Evolutionary conservation across 2,797 vertebrate genomes (phyloP), one percentile per base, ranked within the genome.

Genomic region (Sandelia bainsii): DNA sequence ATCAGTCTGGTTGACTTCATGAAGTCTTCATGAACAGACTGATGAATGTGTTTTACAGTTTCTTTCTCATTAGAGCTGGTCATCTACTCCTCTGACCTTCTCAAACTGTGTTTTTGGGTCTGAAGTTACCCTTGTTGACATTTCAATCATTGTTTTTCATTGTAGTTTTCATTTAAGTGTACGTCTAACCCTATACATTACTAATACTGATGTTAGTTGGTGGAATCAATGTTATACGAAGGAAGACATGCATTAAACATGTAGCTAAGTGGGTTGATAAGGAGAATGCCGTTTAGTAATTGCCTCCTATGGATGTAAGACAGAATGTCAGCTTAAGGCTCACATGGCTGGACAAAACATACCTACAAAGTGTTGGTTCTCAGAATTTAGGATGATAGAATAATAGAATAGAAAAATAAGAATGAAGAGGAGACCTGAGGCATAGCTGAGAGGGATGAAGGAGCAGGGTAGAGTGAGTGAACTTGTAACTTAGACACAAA

Each of bases 401-500:
- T 53, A 81, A 81, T 34, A 54, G 51, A 79, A 60, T 13, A 1
- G 44, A 62, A 72, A 69, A 63, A 51, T 51, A 22, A 62, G 76
- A 80, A 72, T 68, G 76, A 50, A 77, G 62, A n/a, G 23, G 60
- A 78, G 66, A 77, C 77, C 72, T 48, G 69, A 80, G 68, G 62
- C 69, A 25, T 53, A 45, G 81, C 70, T 84, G 64, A 81, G 69
- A 76, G 71, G 59, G 58, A 72, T 82, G 53, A 80, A 75, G 17
- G 56, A 44, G 50, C 14, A 29, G 70, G 67, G 66, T 77, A 72
- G 62, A 73, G 75, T 2, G 51, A 78, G 71, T 56, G 52, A 76
- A 54, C 75, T 57, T 69, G 48, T 74, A 83, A 78, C 69, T 83
- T 59, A 74, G 82, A 87, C 65, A 39, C 77, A 83, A 82, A 77